Evolutionary conservation across 2,888 invertebrate genomes (phyloP), one percentile per base, ranked within the genome.

Genomic region (Phrixothrix hirtus): DNA sequence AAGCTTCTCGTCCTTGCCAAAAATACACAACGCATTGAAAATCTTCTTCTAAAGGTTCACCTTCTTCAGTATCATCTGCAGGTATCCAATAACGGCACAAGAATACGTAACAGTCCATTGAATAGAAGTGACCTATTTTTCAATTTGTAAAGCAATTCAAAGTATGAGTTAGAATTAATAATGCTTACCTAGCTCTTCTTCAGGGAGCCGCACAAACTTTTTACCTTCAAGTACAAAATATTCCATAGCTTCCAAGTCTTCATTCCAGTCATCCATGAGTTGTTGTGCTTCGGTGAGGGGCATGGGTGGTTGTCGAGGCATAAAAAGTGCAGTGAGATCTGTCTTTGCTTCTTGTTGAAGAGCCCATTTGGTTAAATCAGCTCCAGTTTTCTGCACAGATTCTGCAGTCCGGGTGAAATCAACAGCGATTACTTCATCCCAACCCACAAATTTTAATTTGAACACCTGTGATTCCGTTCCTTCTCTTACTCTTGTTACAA

Each of bases 381-480:
- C 96, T 9, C 99, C 99, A 10, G 98, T 94, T 68, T 94, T 87
- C 27, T 90, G 90, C 0, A 99, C 97, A 0, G 97, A 97, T 72
- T 95, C 96, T 0, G 97, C 97, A 0, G 98, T 98, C 59, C 98
- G 84, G 0, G 99, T 99, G 76, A 95, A 99, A 79, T 99, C 99
- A 4, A 98, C 98, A 0, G 95, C 96, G 65, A 99, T 94, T 11
- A 99, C 95, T 77, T 99, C 98, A 72, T 99, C 97, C 99, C 99
- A 99, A 5, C 95, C 96, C 35, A 84, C 77, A 78, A 99, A 99
- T 77, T 98, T 97, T 1, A 92, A 90, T 77, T 98, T 97, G 78
- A 99, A 99, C 60, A 97, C 86, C 83, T 88, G 92, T 6, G 89
- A 86, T 73, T 93, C 93, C 1, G 90, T 92, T 47, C 93, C 96